A percentile compares a stretch with the other conserved stretches of the same genome.
Evolutionary conservation across 2,888 invertebrate species (phyloP).

Genomic region (Aricia artaxerxes): DNA sequence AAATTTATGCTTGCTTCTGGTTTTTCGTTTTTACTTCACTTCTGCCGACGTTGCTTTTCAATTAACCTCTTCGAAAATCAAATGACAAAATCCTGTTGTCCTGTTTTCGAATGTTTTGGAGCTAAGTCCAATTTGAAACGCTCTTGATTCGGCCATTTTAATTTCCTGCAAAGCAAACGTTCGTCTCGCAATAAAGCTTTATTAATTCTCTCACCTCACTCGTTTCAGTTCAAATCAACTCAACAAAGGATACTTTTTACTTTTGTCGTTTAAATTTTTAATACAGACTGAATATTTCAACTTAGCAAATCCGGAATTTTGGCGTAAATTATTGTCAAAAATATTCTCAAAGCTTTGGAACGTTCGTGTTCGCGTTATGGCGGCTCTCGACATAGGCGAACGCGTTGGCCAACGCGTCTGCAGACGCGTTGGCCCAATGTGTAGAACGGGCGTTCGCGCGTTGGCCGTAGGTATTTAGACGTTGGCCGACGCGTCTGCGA

Average conservation of each 20-base stretch:
- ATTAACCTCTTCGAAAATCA: not conserved
- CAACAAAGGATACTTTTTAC: not conserved
- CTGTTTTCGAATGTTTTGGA: not conserved
- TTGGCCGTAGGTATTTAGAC: too few relatives aligned
- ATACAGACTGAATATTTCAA: not conserved
- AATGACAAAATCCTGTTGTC: not conserved
- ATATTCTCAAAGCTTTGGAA: too few relatives aligned
- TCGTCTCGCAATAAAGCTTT: not conserved
- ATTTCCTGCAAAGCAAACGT: conserved; percentile 4
- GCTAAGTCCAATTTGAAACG: conserved; percentile 1
- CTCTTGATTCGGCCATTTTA: not conserved
- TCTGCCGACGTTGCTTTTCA: not conserved
- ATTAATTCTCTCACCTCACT: not conserved
- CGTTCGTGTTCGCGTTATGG: too few relatives aligned
- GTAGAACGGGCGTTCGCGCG: too few relatives aligned
- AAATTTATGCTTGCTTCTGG: too few relatives aligned
- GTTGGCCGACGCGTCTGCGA: too few relatives aligned
- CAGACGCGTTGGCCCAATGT: too few relatives aligned
- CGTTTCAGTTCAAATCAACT: conserved; percentile 1
- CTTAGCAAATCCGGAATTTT: not conserved
- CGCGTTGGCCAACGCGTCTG: too few relatives aligned
- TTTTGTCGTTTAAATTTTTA: not conserved
- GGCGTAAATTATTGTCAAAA: not conserved
- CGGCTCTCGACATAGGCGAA: too few relatives aligned
- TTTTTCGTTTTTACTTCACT: not conserved